Conservation (phyloP, 2,888 invertebrate species). For the Nineta flava region DNA sequence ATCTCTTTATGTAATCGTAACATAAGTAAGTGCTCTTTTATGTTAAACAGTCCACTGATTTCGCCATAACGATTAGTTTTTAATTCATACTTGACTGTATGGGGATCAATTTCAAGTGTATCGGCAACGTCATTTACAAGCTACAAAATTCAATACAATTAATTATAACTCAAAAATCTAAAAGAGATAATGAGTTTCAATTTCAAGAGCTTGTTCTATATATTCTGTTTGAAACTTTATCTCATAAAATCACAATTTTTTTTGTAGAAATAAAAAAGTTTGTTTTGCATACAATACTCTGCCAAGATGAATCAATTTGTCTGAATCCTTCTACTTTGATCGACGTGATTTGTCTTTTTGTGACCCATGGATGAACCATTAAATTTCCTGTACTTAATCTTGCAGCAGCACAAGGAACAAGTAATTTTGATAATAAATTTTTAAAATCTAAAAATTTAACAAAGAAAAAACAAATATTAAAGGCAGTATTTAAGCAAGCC, state of each 20-base stretch:
- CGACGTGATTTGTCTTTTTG: slow-evolving; percentile 31
- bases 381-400: slow-evolving; percentile 41
- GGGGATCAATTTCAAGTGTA: slow-evolving; percentile 26
- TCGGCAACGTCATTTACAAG: slow-evolving; percentile 34
- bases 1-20: neutral
- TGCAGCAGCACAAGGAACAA: slow-evolving; percentile 35
- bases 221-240: neutral
- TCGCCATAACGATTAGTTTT: slow-evolving; percentile 38
- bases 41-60: slow-evolving; percentile 44
- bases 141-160: slow-evolving; percentile 14
- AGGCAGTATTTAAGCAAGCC: too few relatives aligned
- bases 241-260: neutral
- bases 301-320: slow-evolving; percentile 22
- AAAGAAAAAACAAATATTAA: slow-evolving; percentile 1
- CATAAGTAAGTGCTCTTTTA: slow-evolving; percentile 21
- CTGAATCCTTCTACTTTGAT: slow-evolving; percentile 34
- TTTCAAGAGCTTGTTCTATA: slow-evolving; percentile 1
- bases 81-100: slow-evolving; percentile 32
- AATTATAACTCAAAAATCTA: neutral
- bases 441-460: slow-evolving; percentile 26
- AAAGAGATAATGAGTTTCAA: neutral
- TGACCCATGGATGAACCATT: slow-evolving; percentile 41
- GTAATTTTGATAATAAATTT: slow-evolving; percentile 33
- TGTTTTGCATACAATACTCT: slow-evolving; percentile 1
- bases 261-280: neutral